A percentile compares a stretch with the other conserved stretches of the same genome.
Evolutionary conservation across 2,888 invertebrate genomes (phyloP).

Genomic region (Flexamia atlantica): DNA sequence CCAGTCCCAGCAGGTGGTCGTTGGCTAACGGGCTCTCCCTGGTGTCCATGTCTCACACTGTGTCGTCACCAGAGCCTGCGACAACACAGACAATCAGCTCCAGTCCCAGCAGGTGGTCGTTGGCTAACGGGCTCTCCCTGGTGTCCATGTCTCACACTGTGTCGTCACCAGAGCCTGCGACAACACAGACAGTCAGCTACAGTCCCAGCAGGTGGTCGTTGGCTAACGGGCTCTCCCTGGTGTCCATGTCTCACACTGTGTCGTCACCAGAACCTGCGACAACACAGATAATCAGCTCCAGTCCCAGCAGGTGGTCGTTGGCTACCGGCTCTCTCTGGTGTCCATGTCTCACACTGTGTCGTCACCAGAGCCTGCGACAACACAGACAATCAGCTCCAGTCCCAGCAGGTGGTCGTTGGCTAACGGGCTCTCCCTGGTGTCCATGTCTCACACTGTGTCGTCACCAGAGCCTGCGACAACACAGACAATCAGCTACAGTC

Average conservation of each 20-base stretch:
- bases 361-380: conserved; percentile 21
- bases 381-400: conserved; percentile 53
- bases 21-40: conserved; percentile 61
- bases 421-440: conserved; percentile 61
- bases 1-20: conserved; percentile 62
- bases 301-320: conserved; percentile 62
- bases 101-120: no score
- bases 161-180: no score
- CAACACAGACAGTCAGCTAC: no score
- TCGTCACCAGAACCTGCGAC: conserved; percentile 16
- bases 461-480: conserved; percentile 17
- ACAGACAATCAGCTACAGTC: conserved; percentile 59
- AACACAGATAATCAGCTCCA: conserved; percentile 59
- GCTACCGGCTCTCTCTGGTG: conserved; percentile 60
- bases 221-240: conserved; percentile 59
- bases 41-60: conserved; percentile 53
- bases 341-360: conserved; percentile 48
- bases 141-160: no score
- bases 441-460: conserved; percentile 33
- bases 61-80: conserved; percentile 17
- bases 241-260: conserved; percentile 49
- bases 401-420: conserved; percentile 62
- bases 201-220: conserved; percentile 62
- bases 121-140: no score
- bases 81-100: not conserved